A percentile compares a stretch with the other conserved stretches of the same genome.
These are phyloP conservation scores for Thecophora atra DNA, from an alignment of 2,888 invertebrate genomes.

Conservation along the genomic window DNA sequence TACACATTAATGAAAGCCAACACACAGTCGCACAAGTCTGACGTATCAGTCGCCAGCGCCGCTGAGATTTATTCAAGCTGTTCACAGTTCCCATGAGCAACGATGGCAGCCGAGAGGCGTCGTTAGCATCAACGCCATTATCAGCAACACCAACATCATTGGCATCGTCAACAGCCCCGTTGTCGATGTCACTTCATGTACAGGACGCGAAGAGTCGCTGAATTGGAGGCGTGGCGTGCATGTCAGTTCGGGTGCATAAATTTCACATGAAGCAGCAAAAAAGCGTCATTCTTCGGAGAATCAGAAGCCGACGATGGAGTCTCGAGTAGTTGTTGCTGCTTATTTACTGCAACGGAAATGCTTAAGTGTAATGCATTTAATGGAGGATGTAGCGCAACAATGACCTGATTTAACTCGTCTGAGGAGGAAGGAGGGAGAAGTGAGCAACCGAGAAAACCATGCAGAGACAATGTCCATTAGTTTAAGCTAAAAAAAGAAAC, in stretches of 20 bases:
- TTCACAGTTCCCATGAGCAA: background rate
- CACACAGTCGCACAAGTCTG: background rate
- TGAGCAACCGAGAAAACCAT: background rate
- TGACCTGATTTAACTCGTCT: constrained; percentile 23
- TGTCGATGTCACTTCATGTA: background rate
- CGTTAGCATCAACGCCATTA: constrained; percentile 10
- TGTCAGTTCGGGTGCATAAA: constrained; percentile 17
- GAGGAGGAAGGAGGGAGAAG: background rate
- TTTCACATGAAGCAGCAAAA: constrained; percentile 22
- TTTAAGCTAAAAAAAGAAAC: no score
- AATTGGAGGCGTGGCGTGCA: constrained; percentile 17
- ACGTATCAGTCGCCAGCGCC: background rate
- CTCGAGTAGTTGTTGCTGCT: background rate
- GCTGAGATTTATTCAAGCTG: background rate
- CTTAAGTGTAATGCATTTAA: constrained; percentile 39
- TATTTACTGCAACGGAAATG: constrained; percentile 19
- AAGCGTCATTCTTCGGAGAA: background rate
- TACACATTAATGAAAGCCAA: background rate
- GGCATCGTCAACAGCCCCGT: constrained; percentile 15
- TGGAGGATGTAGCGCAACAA: constrained; percentile 38
- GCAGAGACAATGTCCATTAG: no score
- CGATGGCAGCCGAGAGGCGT: constrained; percentile 3
- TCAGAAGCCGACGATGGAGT: background rate
- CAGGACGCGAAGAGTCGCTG: background rate
- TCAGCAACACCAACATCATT: constrained; percentile 2